Conservation (phyloP, 2,113 vertebrate genomes). For the Anser brachyrhynchus region DNA sequence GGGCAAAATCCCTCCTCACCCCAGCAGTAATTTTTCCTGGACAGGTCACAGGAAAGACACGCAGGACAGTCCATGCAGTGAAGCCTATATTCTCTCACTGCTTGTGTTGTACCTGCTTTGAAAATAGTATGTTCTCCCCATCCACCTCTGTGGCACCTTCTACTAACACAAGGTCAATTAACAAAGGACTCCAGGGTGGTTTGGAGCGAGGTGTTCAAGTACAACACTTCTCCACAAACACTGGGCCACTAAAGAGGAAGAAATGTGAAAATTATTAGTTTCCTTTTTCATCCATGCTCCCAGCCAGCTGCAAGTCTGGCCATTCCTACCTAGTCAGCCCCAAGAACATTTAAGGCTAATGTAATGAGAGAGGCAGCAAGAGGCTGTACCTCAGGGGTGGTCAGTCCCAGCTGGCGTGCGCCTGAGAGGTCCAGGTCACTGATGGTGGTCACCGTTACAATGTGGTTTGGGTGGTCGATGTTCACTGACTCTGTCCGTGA, state of each 20-base stretch:
- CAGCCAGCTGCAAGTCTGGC: not conserved
- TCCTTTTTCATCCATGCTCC: not conserved
- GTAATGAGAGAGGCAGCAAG: not conserved
- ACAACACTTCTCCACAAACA: not conserved
- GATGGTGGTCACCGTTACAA: conserved; percentile 94
- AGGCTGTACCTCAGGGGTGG: conserved; percentile 64
- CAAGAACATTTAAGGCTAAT: not conserved
- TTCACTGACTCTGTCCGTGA: conserved; percentile 83
- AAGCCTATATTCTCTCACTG: not conserved
- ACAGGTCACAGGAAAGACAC: not conserved
- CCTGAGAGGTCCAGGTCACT: conserved; percentile 89
- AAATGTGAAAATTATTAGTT: not conserved
- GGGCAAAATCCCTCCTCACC: not conserved
- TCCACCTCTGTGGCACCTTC: not conserved
- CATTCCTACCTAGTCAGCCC: not conserved
- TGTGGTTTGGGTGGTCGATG: conserved; percentile 93
- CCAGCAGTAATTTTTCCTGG: not conserved
- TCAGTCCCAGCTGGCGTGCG: conserved; percentile 74
- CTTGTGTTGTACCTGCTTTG: not conserved
- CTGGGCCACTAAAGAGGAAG: no score
- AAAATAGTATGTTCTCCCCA: not conserved
- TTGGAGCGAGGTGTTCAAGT: not conserved
- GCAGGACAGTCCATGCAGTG: fast-evolving
- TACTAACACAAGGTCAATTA: not conserved
- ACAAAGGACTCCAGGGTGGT: not conserved